These are phyloP conservation scores for Lamellibrachia luymesi DNA, from an alignment of 1,140 invertebrate species.

Conservation along the genomic window DNA sequence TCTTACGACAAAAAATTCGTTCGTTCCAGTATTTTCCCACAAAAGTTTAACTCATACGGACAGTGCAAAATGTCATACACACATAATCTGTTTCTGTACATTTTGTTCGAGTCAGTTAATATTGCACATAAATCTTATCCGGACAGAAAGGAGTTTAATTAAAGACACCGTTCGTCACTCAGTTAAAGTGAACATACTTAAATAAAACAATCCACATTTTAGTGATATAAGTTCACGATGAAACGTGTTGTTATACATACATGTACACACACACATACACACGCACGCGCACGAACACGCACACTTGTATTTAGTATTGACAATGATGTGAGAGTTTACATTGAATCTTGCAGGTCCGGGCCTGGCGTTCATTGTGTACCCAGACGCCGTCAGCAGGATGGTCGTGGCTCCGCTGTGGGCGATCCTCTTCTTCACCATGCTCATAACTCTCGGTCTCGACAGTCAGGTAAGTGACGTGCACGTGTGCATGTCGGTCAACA, in stretches of 20 bases:
- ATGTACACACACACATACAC: neutral
- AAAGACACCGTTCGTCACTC: neutral
- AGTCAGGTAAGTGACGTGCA: conserved; percentile 21
- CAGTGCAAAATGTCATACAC: too few species aligned
- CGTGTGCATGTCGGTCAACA: neutral
- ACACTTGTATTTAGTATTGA: neutral
- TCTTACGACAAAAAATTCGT: too few species aligned
- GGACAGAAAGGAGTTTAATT: too few species aligned
- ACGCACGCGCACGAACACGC: neutral
- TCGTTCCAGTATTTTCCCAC: too few species aligned
- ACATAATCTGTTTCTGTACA: too few species aligned
- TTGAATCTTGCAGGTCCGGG: conserved; percentile 67
- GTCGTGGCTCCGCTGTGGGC: conserved; percentile 91
- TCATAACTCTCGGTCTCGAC: conserved; percentile 86
- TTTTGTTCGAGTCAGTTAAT: too few species aligned
- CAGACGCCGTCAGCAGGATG: conserved; percentile 88
- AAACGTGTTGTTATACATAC: neutral
- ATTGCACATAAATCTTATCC: too few species aligned
- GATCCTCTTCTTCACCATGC: conserved; percentile 95
- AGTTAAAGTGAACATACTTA: neutral
- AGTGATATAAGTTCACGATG: neutral
- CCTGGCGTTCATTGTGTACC: conserved; percentile 91
- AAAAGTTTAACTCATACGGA: too few species aligned
- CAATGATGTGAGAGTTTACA: neutral
- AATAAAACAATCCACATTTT: neutral